Percentiles rank a stretch among this genome's conserved stretches.
phyloP scores from a whole-genome alignment of 2,888 invertebrate species.

The Habrosyne pyritoides region DNA sequence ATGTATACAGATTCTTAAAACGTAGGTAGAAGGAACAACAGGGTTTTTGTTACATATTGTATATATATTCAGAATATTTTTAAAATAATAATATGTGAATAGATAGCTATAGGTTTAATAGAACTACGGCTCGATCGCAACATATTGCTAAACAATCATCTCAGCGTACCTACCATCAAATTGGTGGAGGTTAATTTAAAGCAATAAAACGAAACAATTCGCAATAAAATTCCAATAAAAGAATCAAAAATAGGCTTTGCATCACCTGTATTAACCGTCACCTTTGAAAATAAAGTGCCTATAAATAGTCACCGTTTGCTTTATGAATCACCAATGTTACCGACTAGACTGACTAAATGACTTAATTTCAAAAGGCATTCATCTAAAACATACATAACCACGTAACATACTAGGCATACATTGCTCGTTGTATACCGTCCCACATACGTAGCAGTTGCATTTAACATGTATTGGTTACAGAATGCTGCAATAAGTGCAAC shows the following conservation, averaged over 20 bases:
- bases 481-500: neutral
- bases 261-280: neutral
- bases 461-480: neutral
- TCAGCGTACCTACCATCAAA: too few species aligned
- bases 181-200: neutral
- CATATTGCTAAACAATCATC: too few species aligned
- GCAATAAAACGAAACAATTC: neutral
- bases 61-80: too few species aligned
- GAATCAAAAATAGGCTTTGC: neutral
- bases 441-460: neutral
- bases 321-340: conserved; percentile 4
- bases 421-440: neutral
- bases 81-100: too few species aligned
- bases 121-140: too few species aligned
- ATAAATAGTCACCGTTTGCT: neutral
- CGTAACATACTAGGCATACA: neutral
- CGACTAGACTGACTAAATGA: conserved; percentile 10
- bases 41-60: too few species aligned
- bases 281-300: neutral
- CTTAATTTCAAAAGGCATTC: conserved; percentile 5
- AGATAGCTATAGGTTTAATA: too few species aligned
- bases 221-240: neutral
- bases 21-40: too few species aligned
- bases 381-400: neutral
- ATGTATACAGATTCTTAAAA: too few species aligned